These are phyloP conservation scores for Nomada ruficornis DNA, from an alignment of 2,888 invertebrate species.

Conservation along the genomic window DNA sequence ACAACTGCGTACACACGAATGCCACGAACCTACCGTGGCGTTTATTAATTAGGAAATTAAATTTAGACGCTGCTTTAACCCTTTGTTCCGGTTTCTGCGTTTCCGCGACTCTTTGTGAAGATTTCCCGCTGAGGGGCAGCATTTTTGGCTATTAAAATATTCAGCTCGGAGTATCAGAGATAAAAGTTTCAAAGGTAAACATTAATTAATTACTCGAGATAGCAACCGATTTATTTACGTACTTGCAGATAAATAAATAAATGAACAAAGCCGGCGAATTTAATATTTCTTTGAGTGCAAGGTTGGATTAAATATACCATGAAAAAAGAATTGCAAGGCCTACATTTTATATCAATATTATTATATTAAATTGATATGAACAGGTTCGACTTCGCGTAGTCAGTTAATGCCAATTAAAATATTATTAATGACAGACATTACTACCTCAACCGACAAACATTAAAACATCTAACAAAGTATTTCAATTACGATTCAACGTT, in stretches of 20 bases:
- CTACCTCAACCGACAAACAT: background rate
- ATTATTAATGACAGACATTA: background rate
- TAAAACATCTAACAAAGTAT: background rate
- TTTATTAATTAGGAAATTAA: constrained; percentile 28
- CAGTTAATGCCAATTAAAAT: too few species aligned
- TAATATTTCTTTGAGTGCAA: too few species aligned
- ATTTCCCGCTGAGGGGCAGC: background rate
- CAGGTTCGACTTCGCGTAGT: too few species aligned
- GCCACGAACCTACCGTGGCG: constrained; percentile 2
- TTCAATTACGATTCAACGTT: background rate
- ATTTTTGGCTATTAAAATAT: background rate
- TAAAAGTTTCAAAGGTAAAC: background rate
- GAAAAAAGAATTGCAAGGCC: too few species aligned
- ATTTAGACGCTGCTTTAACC: constrained; percentile 24
- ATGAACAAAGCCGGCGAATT: too few species aligned
- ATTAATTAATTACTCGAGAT: too few species aligned
- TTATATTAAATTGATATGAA: too few species aligned
- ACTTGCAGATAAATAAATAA: too few species aligned
- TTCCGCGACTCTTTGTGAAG: background rate
- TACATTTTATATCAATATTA: too few species aligned
- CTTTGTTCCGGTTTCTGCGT: background rate
- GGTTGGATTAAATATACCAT: too few species aligned
- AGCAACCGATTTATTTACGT: too few species aligned
- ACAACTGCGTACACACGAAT: constrained; percentile 20
- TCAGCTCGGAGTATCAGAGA: background rate